Percentiles rank a stretch among this genome's conserved stretches.
These are phyloP conservation scores for Atherix ibis DNA, from an alignment of 2,888 invertebrate species.

Conservation along the genomic window DNA sequence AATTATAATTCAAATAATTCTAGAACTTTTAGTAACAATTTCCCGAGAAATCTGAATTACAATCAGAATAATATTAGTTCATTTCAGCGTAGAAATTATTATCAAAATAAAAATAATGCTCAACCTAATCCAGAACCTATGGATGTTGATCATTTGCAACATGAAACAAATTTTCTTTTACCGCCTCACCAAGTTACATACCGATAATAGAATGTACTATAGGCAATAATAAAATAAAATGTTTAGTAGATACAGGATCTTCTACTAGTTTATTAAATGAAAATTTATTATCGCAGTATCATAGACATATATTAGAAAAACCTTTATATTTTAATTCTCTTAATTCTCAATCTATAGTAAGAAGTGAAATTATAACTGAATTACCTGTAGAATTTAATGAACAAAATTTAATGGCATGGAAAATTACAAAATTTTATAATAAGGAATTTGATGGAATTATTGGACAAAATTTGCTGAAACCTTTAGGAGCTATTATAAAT, in stretches of 20 bases:
- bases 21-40: no score
- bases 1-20: background rate
- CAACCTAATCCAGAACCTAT: conserved; percentile 6
- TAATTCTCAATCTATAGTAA: background rate
- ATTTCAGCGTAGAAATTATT: conserved; percentile 1
- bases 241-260: conserved; percentile 4
- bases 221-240: conserved; percentile 3
- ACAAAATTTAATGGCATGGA: conserved; percentile 9
- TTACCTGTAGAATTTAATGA: conserved; percentile 5
- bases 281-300: conserved; percentile 1
- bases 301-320: background rate
- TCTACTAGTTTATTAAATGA: conserved; percentile 2
- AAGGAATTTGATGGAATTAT: conserved; percentile 10
- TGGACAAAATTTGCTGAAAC: conserved; percentile 9
- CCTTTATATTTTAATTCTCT: conserved; percentile 1
- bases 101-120: background rate
- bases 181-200: conserved; percentile 6
- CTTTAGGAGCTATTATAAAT: conserved; percentile 10
- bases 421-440: conserved; percentile 7
- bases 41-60: background rate
- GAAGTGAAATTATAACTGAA: conserved; percentile 2
- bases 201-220: conserved; percentile 11
- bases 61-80: no score
- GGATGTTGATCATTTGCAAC: conserved; percentile 9
- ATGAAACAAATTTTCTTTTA: conserved; percentile 12